Evolutionary conservation across 2,797 vertebrate species (phyloP).

Genomic region (Falco columbarius): DNA sequence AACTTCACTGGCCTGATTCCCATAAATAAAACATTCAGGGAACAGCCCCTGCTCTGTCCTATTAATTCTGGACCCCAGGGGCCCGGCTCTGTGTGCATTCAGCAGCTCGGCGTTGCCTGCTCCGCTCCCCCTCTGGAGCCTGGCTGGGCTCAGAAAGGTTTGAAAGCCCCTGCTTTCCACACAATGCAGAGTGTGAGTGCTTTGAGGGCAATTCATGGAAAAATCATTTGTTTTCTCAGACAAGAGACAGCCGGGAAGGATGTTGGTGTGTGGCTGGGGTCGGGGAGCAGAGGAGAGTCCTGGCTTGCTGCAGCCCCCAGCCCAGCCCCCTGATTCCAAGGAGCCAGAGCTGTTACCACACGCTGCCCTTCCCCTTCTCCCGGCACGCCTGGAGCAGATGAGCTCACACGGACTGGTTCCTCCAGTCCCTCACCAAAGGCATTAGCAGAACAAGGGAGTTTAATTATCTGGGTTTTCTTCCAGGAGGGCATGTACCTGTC

Average conservation of each 20-base stretch:
- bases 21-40: slow-evolving; percentile 72
- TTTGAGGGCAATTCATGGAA: background rate
- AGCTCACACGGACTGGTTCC: background rate
- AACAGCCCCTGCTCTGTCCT: slow-evolving; percentile 67
- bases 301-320: background rate
- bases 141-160: background rate
- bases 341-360: background rate
- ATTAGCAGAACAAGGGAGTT: slow-evolving; percentile 31
- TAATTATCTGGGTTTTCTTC: slow-evolving; percentile 54
- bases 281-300: background rate
- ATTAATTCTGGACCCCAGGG: slow-evolving; percentile 69
- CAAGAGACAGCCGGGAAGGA: background rate
- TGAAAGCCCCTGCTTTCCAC: background rate
- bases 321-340: background rate
- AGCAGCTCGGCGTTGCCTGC: background rate
- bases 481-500: slow-evolving; percentile 48
- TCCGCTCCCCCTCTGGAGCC: background rate
- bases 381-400: background rate
- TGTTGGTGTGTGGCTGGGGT: background rate
- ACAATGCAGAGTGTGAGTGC: background rate
- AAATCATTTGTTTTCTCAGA: background rate
- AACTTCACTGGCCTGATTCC: slow-evolving; percentile 67
- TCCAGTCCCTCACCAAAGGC: background rate
- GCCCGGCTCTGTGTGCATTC: slow-evolving; percentile 23
- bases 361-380: background rate